Evolutionary conservation across 2,797 vertebrate genomes (phyloP).

Genomic region (Bradypodion pumilum): DNA sequence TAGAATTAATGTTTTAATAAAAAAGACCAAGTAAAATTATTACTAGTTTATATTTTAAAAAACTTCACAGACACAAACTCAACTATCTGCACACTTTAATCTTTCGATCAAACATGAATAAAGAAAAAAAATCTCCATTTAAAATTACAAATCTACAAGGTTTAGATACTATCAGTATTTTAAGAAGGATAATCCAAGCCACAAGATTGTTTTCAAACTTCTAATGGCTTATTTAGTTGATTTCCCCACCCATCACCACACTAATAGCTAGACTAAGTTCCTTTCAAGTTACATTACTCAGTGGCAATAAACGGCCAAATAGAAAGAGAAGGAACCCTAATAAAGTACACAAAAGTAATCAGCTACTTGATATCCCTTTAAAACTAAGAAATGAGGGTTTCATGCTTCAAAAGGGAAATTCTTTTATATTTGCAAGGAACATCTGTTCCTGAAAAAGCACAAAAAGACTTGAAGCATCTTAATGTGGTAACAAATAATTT

Average conservation of each 20-base stretch:
- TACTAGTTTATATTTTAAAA: slow-evolving; percentile 26
- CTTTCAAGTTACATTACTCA: slow-evolving; percentile 67
- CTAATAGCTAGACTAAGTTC: slow-evolving; percentile 52
- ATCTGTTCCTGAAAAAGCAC: slow-evolving; percentile 26
- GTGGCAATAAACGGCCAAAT: slow-evolving; percentile 59
- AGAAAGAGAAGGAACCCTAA: slow-evolving; percentile 50
- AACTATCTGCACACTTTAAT: slow-evolving; percentile 51
- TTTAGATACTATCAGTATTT: slow-evolving; percentile 63
- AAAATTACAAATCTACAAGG: slow-evolving; percentile 63
- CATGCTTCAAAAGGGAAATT: slow-evolving; percentile 22
- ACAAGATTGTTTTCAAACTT: slow-evolving; percentile 65
- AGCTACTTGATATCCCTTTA: slow-evolving; percentile 49
- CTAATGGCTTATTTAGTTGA: slow-evolving; percentile 52
- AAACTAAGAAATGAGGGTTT: slow-evolving; percentile 25
- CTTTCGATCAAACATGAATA: slow-evolving; percentile 44
- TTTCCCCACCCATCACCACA: slow-evolving; percentile 36
- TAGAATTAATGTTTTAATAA: slow-evolving; percentile 57
- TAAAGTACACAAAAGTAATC: slow-evolving; percentile 52
- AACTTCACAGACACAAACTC: slow-evolving; percentile 13
- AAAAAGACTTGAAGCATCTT: slow-evolving; percentile 25
- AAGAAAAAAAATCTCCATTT: slow-evolving; percentile 45
- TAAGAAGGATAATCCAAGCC: slow-evolving; percentile 54
- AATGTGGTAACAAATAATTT: background rate
- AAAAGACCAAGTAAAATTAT: slow-evolving; percentile 5
- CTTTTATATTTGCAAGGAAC: slow-evolving; percentile 35